Percentiles rank a stretch among this genome's conserved stretches.
These are phyloP conservation scores for Drosophila setosimentum DNA, from an alignment of 2,888 invertebrate genomes.

Conservation along the genomic window DNA sequence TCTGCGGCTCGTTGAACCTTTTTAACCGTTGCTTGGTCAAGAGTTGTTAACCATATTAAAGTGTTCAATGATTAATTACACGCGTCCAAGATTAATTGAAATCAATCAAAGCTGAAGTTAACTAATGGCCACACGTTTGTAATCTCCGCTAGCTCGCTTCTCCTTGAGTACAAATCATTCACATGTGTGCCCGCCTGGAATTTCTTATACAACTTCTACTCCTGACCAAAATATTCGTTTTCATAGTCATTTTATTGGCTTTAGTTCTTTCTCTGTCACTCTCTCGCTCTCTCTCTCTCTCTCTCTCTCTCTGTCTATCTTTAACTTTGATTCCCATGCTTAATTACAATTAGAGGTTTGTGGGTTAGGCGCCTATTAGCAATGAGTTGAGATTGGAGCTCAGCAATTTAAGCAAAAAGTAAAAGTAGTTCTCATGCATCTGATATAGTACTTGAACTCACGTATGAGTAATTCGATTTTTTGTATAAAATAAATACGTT, in stretches of 20 bases:
- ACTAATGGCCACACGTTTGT: slow-evolving; percentile 85
- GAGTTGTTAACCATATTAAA: slow-evolving; percentile 85
- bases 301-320: not conserved
- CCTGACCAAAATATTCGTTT: slow-evolving; percentile 45
- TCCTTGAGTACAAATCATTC: slow-evolving; percentile 8
- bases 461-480: too few species aligned
- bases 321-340: slow-evolving; percentile 65
- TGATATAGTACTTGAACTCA: not conserved
- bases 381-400: slow-evolving; percentile 17
- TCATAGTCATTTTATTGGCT: slow-evolving; percentile 57
- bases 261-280: not conserved
- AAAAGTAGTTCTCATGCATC: slow-evolving; percentile 28
- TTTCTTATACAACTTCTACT: slow-evolving; percentile 39
- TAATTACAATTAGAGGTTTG: slow-evolving; percentile 72
- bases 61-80: slow-evolving; percentile 85
- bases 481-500: too few species aligned
- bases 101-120: slow-evolving; percentile 86
- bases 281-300: not conserved
- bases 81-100: slow-evolving; percentile 85
- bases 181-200: slow-evolving; percentile 42
- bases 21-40: slow-evolving; percentile 84
- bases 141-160: slow-evolving; percentile 60
- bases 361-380: slow-evolving; percentile 52
- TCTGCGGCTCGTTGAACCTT: slow-evolving; percentile 80
- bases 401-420: slow-evolving; percentile 39